Base-by-base conservation (phyloP, 2,888 invertebrate species). In the Polyommatus iphigenia region DNA sequence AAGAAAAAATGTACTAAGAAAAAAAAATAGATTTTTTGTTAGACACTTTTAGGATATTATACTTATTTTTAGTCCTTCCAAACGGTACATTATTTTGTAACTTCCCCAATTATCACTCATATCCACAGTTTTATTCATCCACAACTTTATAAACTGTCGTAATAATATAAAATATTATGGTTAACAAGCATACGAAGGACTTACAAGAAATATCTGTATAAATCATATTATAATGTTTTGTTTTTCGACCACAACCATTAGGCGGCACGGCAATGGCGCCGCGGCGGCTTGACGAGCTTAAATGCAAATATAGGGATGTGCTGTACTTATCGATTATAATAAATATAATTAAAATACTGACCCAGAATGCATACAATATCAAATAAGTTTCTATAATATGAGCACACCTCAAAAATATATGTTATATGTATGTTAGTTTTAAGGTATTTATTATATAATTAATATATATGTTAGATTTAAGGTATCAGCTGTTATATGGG, bases 251-350 rank as follows among this genome's bases (percentile, higher is more conserved):
- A 24, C 29, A 32, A 29, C 67, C 67, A 67, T 67, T 67, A 32
- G 67, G 67, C 29, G 29, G 67, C 67, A 67, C 67, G 67, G 67
- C 67, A 32, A 29, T 18, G 67, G 67, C 67, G 67, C 67, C 67
- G 29, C 67, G 29, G 67, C 18, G 67, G 67, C 67, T 67, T 67
- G 67, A 67, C 67, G 67, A 67, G 15, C 29, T 67, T 67, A 67
- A 67, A 67, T 67, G 67, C 67, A 67, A 67, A 67, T 67, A 67
- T 32, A 67, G 67, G 15, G 67, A 67, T 67, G 67, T 67, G 32
- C 67, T 18, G 67, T 67, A 15, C 32, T 8, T 24, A 62, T 24
- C 62, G 62, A 62, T 18, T n/a, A n/a, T n/a, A n/a, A n/a, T n/a
- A n/a, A 18, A 5, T 15, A 50, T 5, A 54, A 54, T 46, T 2